Conservation (phyloP, 35 echinoderm and acorn worm genomes). For the Stichopus chloronotus region DNA sequence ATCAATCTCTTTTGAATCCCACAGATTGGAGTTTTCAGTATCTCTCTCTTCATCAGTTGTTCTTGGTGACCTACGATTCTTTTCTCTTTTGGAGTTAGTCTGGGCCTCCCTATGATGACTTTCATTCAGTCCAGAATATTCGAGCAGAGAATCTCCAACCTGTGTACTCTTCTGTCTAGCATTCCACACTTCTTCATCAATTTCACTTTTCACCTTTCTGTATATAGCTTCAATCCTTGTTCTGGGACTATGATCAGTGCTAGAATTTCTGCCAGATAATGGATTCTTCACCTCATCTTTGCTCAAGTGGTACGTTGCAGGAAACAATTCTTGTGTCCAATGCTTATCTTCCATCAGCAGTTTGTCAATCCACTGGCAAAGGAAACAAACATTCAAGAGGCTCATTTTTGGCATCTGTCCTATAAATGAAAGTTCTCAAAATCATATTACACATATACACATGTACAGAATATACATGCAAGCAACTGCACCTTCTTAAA, state of each 20-base stretch:
- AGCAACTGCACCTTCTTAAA: no score
- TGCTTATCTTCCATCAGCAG: constrained; percentile 33
- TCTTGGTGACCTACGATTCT: not conserved
- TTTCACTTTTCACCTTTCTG: constrained; percentile 24
- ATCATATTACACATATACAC: no score
- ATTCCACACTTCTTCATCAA: constrained; percentile 51
- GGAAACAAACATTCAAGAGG: no score
- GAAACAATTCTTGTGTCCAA: constrained; percentile 31
- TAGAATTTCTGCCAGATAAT: not conserved
- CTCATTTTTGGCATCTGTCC: no score
- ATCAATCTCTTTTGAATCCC: constrained; percentile 33
- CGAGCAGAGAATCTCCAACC: constrained; percentile 28
- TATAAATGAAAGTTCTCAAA: no score
- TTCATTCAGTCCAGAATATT: not conserved
- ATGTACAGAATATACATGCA: no score
- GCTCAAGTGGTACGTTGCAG: constrained; percentile 24
- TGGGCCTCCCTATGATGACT: not conserved
- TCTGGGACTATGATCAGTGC: not conserved
- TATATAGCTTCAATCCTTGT: constrained; percentile 51
- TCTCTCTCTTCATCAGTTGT: not conserved
- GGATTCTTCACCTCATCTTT: not conserved
- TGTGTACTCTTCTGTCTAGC: constrained; percentile 49
- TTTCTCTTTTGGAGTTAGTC: not conserved
- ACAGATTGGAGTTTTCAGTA: not conserved
- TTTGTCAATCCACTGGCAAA: no score